phyloP scores from a whole-genome alignment of 2,888 invertebrate species.

The Enchytraeus crypticus region DNA sequence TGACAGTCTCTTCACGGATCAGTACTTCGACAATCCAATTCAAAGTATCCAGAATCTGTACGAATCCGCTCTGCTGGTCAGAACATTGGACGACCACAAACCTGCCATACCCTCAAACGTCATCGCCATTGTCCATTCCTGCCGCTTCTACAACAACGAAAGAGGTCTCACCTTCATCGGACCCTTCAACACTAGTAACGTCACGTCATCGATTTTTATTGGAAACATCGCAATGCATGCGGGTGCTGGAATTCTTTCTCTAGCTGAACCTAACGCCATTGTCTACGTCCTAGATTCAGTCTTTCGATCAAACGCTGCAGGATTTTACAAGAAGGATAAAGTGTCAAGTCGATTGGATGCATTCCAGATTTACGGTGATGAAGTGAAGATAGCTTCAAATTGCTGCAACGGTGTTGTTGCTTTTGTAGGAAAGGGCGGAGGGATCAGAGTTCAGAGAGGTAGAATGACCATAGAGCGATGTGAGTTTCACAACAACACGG shows the following conservation, averaged over 20 bases:
- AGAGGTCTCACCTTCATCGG: slow-evolving; percentile 17
- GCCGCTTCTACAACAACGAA: slow-evolving; percentile 19
- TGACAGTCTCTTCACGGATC: slow-evolving; percentile 18
- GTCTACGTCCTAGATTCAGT: not conserved
- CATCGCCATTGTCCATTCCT: slow-evolving; percentile 4
- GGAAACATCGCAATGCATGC: slow-evolving; percentile 24
- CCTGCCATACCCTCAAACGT: not conserved
- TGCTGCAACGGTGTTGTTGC: slow-evolving; percentile 24
- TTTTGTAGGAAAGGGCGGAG: slow-evolving; percentile 24
- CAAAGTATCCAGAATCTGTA: slow-evolving; percentile 25
- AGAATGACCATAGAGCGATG: slow-evolving; percentile 8
- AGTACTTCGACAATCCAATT: slow-evolving; percentile 16
- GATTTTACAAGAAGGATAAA: slow-evolving; percentile 4
- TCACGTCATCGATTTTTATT: slow-evolving; percentile 8
- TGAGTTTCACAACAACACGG: slow-evolving; percentile 20
- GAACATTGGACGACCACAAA: not conserved
- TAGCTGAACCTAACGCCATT: not conserved
- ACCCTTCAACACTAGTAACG: not conserved
- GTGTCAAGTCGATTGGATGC: not conserved
- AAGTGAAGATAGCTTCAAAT: slow-evolving; percentile 16
- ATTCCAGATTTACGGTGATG: slow-evolving; percentile 16
- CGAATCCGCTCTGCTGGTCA: slow-evolving; percentile 18
- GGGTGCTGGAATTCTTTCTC: slow-evolving; percentile 20
- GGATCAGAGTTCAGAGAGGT: slow-evolving; percentile 18
- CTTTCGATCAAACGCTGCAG: slow-evolving; percentile 19